Base-by-base conservation (phyloP, 2,888 invertebrate genomes). In the Brenthis hecate region DNA sequence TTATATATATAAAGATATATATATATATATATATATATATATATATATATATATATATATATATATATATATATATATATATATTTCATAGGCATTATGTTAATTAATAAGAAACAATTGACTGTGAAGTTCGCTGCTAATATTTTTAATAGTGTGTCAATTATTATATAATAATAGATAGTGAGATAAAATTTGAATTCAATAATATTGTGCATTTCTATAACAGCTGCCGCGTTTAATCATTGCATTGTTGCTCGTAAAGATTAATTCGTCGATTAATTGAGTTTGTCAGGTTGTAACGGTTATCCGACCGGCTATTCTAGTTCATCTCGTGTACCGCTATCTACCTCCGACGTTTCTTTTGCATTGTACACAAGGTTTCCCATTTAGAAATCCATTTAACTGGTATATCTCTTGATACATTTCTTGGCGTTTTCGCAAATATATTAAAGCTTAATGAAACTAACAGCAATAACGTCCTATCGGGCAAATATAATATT, bases 281-380 rank as follows among this genome's bases (percentile, higher is more conserved):
- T 89, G 83, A 80, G 82, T 81, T 81, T 81, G 83, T 84, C 84
- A 82, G 82, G 75, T 78, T 75, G 77, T 90, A 91, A 91, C 91
- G 89, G 91, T 85, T 80, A 81, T 81, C 76, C 77, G 82, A 85
- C 85, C 86, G 86, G 86, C 86, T 82, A 86, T 87, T 88, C 91
- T 86, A 86, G 89, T 88, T 88, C 85, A 84, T 81, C 83, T 81
- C 70, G 78, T 79, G 82, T 85, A 88, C 90, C 90, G 91, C 84
- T 91, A 89, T 78, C 79, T 80, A 78, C 80, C 80, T 68, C 73
- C 62, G 70, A 72, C 75, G 82, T 84, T 85, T 84, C 82, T 84
- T 80, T 84, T 78, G 79, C 78, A 73, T 78, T 73, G 67, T 70
- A 69, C 69, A 68, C 65, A 67, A 68, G 60, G 68, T 69, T 69